Evolutionary conservation across 2,888 invertebrate species (phyloP).

Genomic region (Sarcophaga rosellei): DNA sequence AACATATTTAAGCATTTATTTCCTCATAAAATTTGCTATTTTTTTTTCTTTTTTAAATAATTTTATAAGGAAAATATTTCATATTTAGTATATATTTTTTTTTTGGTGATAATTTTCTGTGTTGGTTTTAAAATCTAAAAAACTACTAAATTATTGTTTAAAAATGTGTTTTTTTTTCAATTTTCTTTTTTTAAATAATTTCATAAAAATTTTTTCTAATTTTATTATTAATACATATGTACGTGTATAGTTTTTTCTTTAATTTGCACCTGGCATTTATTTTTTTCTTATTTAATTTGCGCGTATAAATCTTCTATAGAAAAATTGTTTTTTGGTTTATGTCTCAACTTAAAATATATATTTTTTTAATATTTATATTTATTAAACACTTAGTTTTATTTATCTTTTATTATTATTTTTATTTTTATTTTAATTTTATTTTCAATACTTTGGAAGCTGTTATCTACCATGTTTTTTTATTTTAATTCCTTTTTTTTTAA

Average conservation of each 20-base stretch:
- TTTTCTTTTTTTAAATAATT: conserved; percentile 16
- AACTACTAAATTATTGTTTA: conserved; percentile 52
- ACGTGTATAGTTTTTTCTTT: conserved; percentile 13
- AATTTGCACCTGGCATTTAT: conserved; percentile 61
- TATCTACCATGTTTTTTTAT: conserved; percentile 11
- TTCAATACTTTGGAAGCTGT: conserved; percentile 63
- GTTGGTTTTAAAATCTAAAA: conserved; percentile 27
- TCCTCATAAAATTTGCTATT: background rate
- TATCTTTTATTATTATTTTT: conserved; percentile 53
- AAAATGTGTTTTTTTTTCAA: conserved; percentile 39
- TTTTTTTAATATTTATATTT: conserved; percentile 4
- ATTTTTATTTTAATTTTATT: conserved; percentile 23
- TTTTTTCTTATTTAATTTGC: conserved; percentile 43
- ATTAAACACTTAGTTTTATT: conserved; percentile 2
- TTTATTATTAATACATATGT: background rate
- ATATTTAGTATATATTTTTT: conserved; percentile 30
- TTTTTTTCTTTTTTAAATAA: background rate
- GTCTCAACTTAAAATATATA: conserved; percentile 39
- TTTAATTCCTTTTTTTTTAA: conserved; percentile 27
- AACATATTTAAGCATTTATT: background rate
- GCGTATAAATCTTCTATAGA: conserved; percentile 62
- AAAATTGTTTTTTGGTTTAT: conserved; percentile 30
- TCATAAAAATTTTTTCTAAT: conserved; percentile 60
- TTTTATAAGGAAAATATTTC: background rate
- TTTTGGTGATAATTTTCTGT: conserved; percentile 9